phyloP scores from a whole-genome alignment of 2,888 invertebrate genomes.

The Diarsia mendica region DNA sequence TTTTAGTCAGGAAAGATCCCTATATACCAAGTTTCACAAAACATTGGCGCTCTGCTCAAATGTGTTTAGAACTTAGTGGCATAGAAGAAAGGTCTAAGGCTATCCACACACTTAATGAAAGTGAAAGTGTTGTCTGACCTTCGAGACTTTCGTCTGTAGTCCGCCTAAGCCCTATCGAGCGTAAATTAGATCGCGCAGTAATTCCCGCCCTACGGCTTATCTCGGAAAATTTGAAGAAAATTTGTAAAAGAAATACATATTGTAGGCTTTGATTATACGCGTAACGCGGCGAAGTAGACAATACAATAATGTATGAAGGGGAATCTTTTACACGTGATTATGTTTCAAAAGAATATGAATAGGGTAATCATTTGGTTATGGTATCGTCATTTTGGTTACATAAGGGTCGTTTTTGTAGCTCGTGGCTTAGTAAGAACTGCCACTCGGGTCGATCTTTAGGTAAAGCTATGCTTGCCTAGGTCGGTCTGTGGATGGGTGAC shows the following conservation, averaged over 20 bases:
- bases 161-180: constrained; percentile 42
- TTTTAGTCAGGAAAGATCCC: too few species aligned
- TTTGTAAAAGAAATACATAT: constrained; percentile 39
- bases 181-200: constrained; percentile 49
- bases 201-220: constrained; percentile 45
- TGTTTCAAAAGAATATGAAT: background rate
- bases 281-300: constrained; percentile 26
- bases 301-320: constrained; percentile 25
- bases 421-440: too few species aligned
- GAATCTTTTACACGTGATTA: background rate
- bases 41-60: background rate
- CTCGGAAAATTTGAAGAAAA: constrained; percentile 33
- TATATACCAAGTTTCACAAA: background rate
- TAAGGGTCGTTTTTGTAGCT: too few species aligned
- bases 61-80: background rate
- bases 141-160: constrained; percentile 13
- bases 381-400: background rate
- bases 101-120: constrained; percentile 25
- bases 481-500: too few species aligned
- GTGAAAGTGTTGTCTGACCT: background rate
- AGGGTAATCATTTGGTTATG: background rate
- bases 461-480: too few species aligned
- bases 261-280: constrained; percentile 40
- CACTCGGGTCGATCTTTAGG: too few species aligned
- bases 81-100: constrained; percentile 1